Base-by-base conservation (phyloP, 2,888 invertebrate genomes). In the Nysson spinosus region DNA sequence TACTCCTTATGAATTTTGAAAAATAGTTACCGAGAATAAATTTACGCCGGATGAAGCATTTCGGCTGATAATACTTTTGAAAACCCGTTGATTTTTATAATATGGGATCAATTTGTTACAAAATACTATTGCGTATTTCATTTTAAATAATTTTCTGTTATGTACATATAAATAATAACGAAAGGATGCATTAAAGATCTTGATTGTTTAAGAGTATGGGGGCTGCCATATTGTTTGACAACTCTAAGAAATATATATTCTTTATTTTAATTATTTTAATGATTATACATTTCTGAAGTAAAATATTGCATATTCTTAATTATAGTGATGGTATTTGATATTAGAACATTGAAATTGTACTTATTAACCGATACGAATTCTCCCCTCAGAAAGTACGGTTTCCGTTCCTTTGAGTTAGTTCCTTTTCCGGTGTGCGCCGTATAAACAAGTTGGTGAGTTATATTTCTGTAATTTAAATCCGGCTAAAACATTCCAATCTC, bases 341-440 rank as follows among this genome's bases (percentile, higher is more conserved):
- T n/a, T n/a, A n/a, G n/a, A n/a, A n/a, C n/a, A n/a, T n/a, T n/a
- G n/a, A n/a, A n/a, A n/a, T n/a, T n/a, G n/a, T n/a, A n/a, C n/a
- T n/a, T n/a, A n/a, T n/a, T n/a, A n/a, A n/a, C n/a, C n/a, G n/a
- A n/a, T n/a, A n/a, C n/a, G n/a, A n/a, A n/a, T n/a, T n/a, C n/a
- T n/a, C n/a, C n/a, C n/a, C n/a, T n/a, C n/a, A n/a, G 1, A 39
- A 50, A 19, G 20, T 47, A 1, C 5, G 19, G 57, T 56, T 75
- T 80, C 77, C 77, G 74, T n/a, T 50, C 51, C 0, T n/a, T 26
- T n/a, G 19, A 28, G 9, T 16, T 42, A 61, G 69, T 65, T 80
- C 79, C 68, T 83, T 83, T 83, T 83, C 83, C 79, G 75, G 71
- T 77, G 61, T 72, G 69, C 64, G 46, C 72, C 68, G 67, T 56